phyloP scores from a whole-genome alignment of 2,888 invertebrate genomes.

The Hypolimnas misippus region DNA sequence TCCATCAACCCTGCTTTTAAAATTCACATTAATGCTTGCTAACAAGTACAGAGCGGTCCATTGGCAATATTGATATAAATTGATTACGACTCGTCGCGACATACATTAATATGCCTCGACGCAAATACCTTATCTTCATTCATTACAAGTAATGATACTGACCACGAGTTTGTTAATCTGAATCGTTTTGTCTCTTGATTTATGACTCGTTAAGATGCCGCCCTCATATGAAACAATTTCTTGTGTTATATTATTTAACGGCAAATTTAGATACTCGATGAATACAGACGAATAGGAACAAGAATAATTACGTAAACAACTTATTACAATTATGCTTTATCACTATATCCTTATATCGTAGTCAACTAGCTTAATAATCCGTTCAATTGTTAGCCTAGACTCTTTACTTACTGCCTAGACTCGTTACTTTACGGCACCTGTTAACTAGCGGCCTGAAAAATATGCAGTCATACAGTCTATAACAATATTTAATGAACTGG shows the following conservation, averaged over 20 bases:
- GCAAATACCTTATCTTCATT: slow-evolving; percentile 75
- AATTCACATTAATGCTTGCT: slow-evolving; percentile 77
- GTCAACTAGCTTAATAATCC: too few species aligned
- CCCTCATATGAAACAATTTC: slow-evolving; percentile 16
- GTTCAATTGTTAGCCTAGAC: too few species aligned
- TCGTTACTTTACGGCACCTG: too few species aligned
- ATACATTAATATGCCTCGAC: slow-evolving; percentile 71
- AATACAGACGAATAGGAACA: not conserved
- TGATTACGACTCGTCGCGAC: slow-evolving; percentile 78
- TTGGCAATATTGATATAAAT: slow-evolving; percentile 83
- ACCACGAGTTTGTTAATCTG: slow-evolving; percentile 58
- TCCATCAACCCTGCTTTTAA: slow-evolving; percentile 73
- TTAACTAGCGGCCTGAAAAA: too few species aligned
- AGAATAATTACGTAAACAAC: too few species aligned
- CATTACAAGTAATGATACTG: slow-evolving; percentile 68
- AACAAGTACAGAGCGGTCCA: slow-evolving; percentile 73
- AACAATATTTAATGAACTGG: too few species aligned
- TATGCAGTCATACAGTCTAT: too few species aligned
- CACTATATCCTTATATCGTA: too few species aligned
- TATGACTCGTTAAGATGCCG: slow-evolving; percentile 42
- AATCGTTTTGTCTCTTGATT: slow-evolving; percentile 50
- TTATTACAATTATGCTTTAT: too few species aligned
- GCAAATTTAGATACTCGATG: not conserved
- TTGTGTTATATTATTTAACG: not conserved
- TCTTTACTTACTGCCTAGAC: too few species aligned